Conservation (phyloP, 1,140 invertebrate genomes). For the Dendroctonus ponderosae region DNA sequence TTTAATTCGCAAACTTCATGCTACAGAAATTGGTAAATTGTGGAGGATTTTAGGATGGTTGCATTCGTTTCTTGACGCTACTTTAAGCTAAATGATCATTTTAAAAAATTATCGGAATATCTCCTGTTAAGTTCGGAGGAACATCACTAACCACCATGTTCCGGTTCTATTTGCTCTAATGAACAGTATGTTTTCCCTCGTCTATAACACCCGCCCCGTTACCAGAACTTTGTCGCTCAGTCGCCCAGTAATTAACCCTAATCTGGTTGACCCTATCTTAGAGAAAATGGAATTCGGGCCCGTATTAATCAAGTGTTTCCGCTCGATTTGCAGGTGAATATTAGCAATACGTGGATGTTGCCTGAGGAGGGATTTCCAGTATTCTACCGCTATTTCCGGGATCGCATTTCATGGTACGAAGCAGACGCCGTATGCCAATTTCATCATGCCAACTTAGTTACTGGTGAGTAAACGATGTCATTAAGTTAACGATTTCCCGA, state of each 20-base stretch:
- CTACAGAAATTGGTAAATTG: too few species aligned
- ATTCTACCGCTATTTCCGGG: slow-evolving; percentile 75
- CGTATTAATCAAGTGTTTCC: slow-evolving; percentile 10
- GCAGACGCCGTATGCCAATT: slow-evolving; percentile 76
- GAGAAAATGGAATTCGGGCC: background rate
- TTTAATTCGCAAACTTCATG: too few species aligned
- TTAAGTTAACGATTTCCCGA: too few species aligned
- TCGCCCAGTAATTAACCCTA: slow-evolving; percentile 4
- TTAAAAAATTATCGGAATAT: too few species aligned
- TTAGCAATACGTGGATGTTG: slow-evolving; percentile 72
- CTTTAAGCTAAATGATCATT: too few species aligned
- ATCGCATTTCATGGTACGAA: slow-evolving; percentile 75
- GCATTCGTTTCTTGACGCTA: too few species aligned
- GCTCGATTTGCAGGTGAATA: slow-evolving; percentile 62
- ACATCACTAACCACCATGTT: too few species aligned
- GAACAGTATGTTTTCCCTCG: background rate
- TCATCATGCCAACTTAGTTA: slow-evolving; percentile 72
- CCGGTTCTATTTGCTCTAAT: too few species aligned
- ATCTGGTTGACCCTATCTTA: slow-evolving; percentile 2
- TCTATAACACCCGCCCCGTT: background rate
- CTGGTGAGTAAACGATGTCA: slow-evolving; percentile 55
- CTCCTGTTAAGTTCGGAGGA: too few species aligned
- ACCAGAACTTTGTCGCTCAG: too few species aligned
- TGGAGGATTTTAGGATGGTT: too few species aligned
- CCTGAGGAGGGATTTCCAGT: slow-evolving; percentile 72